phyloP scores from a whole-genome alignment of 2,113 vertebrate genomes.

The Megaleporinus macrocephalus region DNA sequence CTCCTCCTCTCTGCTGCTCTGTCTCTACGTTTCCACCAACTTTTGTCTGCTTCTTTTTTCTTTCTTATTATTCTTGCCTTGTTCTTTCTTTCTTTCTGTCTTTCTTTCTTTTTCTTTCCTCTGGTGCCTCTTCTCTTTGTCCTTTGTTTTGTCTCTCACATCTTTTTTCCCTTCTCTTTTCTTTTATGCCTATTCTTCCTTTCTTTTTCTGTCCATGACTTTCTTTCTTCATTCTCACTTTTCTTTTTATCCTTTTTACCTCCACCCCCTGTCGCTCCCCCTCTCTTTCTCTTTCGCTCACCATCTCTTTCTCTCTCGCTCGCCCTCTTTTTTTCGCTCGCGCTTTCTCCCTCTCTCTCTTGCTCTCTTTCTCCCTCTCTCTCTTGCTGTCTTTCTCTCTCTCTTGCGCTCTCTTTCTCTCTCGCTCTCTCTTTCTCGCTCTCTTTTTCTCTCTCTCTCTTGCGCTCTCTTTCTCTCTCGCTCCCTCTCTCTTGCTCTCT shows the following conservation, averaged over 20 bases:
- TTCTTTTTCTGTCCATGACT: slow-evolving; percentile 54
- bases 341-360: background rate
- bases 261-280: too few species aligned
- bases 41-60: background rate
- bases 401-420: background rate
- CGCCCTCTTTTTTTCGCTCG: background rate
- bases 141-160: background rate
- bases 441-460: slow-evolving; percentile 23
- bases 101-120: background rate
- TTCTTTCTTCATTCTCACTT: too few species aligned
- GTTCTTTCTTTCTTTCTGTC: too few species aligned
- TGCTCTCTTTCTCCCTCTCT: too few species aligned
- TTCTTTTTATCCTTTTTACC: too few species aligned
- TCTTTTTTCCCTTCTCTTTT: background rate
- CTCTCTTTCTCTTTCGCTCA: too few species aligned
- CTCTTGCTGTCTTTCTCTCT: too few species aligned
- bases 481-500: background rate
- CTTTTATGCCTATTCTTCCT: slow-evolving; percentile 17
- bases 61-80: too few species aligned
- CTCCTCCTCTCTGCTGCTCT: background rate
- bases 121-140: background rate
- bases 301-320: too few species aligned
- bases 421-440: background rate
- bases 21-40: background rate
- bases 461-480: slow-evolving; percentile 48